Percentiles rank a stretch among this genome's conserved stretches.
Conservation (phyloP, 2,888 invertebrate genomes). For the Mamestra brassicae region DNA sequence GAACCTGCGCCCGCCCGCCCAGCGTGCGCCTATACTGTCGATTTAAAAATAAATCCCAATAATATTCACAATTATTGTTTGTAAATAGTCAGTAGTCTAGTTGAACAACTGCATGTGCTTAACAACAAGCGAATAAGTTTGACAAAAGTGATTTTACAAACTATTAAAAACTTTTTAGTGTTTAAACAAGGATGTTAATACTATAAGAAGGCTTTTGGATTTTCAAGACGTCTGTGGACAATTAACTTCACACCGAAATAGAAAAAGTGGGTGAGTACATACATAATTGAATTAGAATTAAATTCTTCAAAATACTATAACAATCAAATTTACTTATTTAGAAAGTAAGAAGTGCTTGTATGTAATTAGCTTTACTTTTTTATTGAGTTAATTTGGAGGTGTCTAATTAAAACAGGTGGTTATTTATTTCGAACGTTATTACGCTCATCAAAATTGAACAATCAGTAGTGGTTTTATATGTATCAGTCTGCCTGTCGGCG, state of each 20-base stretch:
- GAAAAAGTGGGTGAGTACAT: constrained; percentile 87
- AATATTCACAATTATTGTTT: constrained; percentile 51
- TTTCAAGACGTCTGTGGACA: constrained; percentile 71
- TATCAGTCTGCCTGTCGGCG: neutral
- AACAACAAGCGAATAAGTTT: constrained; percentile 47
- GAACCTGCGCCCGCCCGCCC: constrained; percentile 75
- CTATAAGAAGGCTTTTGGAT: constrained; percentile 66
- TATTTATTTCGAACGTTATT: neutral
- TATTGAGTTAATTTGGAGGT: no score
- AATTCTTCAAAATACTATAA: constrained; percentile 17
- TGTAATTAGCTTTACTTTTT: neutral
- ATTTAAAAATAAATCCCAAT: constrained; percentile 62
- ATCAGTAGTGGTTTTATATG: neutral
- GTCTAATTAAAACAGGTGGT: neutral
- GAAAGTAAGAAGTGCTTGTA: no score
- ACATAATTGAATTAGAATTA: constrained; percentile 64
- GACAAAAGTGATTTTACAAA: constrained; percentile 55
- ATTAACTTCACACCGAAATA: constrained; percentile 70
- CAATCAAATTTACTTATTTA: neutral
- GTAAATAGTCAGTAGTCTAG: constrained; percentile 35
- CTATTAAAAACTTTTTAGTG: constrained; percentile 65
- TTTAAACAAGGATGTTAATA: constrained; percentile 67
- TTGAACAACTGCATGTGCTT: constrained; percentile 46
- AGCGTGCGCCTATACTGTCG: constrained; percentile 59
- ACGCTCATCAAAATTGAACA: neutral